phyloP scores from a whole-genome alignment of 2,113 vertebrate genomes.

The Macquaria australasica region DNA sequence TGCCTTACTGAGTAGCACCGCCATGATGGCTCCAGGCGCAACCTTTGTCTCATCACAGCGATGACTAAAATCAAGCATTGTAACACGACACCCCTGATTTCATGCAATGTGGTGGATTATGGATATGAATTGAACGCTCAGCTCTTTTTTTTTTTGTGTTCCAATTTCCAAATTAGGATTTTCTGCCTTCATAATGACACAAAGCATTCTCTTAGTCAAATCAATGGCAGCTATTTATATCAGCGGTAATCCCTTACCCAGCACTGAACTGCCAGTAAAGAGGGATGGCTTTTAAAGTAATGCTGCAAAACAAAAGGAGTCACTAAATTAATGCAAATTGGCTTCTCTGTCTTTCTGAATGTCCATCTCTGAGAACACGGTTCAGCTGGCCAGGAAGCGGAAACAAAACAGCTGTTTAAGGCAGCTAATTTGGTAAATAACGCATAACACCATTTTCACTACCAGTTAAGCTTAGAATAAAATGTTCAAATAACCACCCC shows the following conservation, averaged over 20 bases:
- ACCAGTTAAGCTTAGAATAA: conserved; percentile 70
- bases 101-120: conserved; percentile 86
- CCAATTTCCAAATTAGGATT: conserved; percentile 88
- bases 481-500: conserved; percentile 68
- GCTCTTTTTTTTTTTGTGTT: conserved; percentile 81
- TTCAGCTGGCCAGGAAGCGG: conserved; percentile 43
- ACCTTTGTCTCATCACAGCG: conserved; percentile 85
- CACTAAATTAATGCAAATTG: conserved; percentile 77
- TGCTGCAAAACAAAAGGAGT: conserved; percentile 77
- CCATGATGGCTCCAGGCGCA: conserved; percentile 80
- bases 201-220: conserved; percentile 85
- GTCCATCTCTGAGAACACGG: conserved; percentile 64
- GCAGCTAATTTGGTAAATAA: conserved; percentile 72
- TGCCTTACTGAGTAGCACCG: conserved; percentile 70
- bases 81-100: conserved; percentile 85
- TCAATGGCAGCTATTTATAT: conserved; percentile 88
- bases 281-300: conserved; percentile 82
- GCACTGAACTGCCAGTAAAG: conserved; percentile 79
- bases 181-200: conserved; percentile 86
- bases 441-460: conserved; percentile 62
- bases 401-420: conserved; percentile 55
- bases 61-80: conserved; percentile 84
- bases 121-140: conserved; percentile 83
- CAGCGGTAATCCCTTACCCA: conserved; percentile 82
- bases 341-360: conserved; percentile 66